Base-by-base conservation (phyloP, 92 coral and sea anemone genomes). In the Virgularia gustaviana region DNA sequence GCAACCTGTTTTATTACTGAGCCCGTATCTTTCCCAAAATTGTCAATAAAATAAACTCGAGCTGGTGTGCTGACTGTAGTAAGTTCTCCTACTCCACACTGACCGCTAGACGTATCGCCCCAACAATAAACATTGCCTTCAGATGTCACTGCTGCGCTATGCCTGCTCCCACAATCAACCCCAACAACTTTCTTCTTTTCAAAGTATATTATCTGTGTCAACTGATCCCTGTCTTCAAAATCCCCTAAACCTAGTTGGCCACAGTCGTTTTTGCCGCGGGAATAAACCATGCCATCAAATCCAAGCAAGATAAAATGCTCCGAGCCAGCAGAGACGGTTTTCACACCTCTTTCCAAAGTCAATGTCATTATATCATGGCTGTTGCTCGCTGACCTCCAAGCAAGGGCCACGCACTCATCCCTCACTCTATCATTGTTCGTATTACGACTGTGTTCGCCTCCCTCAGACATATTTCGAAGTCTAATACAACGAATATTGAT, bases 51-150 rank as follows among this genome's bases (percentile, higher is more conserved):
- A 20, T 39, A 56, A 6, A 94, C 84, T 27, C 61, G 71, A 33
- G 83, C 74, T 5, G 99, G 99, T 19, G 38, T 62, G 56, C 73
- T 65, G 20, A 83, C 71, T 11, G 65, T 57, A 44, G 76, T 80
- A 15, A 37, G 63, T 8, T 89, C 83, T 25, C 94, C 99, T 29
- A 87, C 83, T 11, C 96, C 99, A 53, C 99, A 94, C 47, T 94
- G 96, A 49, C 99, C 99, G 57, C 85, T 94, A 1, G 90, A 83
- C 3, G 99, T 87, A 78, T 94, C 96, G 18, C 99, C 99, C 99
- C 99, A 94, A 41, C 86, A 86, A 52, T 57, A 94, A 2, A 89
- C 85, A 32, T 85, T 85, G 1, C 90, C 91, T 38, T 85, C 88
- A 20, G 54, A 77, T 37, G 90, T 89, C 57, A 89, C 57, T 20